Conservation (phyloP, 1,140 invertebrate species). For the Pantala flavescens region DNA sequence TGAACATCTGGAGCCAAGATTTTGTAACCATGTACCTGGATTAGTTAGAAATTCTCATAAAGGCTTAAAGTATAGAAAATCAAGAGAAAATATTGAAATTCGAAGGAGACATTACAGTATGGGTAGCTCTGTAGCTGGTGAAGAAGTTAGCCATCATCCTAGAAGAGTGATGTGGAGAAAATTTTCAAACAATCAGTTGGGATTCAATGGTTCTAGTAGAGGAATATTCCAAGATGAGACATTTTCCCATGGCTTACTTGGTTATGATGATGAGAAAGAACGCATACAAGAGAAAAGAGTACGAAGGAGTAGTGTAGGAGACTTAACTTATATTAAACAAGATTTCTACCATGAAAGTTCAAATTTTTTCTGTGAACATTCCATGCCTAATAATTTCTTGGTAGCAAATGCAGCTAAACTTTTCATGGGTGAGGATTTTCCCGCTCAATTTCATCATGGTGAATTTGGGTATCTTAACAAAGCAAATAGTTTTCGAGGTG, state of each 20-base stretch:
- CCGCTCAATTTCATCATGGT: not conserved
- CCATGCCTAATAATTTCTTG: not conserved
- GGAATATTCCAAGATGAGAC: not conserved
- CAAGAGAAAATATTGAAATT: not conserved
- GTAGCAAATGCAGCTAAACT: not conserved
- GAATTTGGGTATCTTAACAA: not conserved
- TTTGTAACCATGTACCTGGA: not conserved
- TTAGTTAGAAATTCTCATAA: not conserved
- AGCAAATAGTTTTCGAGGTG: not conserved
- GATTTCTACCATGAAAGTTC: not conserved
- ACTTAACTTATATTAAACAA: not conserved
- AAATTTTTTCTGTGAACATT: not conserved
- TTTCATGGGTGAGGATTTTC: not conserved
- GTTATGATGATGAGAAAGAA: not conserved
- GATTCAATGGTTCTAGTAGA: not conserved
- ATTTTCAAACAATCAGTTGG: not conserved
- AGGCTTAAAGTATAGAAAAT: not conserved
- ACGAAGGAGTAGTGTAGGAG: not conserved
- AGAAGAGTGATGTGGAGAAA: not conserved
- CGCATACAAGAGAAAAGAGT: not conserved
- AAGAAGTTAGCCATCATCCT: not conserved
- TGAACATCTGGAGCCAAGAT: not conserved
- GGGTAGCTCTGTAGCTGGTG: not conserved
- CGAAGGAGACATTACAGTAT: not conserved
- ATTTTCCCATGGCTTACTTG: not conserved